Evolutionary conservation across 1,140 invertebrate species (phyloP), one percentile per base, ranked within the genome.

Genomic region (Drosophila obscura): DNA sequence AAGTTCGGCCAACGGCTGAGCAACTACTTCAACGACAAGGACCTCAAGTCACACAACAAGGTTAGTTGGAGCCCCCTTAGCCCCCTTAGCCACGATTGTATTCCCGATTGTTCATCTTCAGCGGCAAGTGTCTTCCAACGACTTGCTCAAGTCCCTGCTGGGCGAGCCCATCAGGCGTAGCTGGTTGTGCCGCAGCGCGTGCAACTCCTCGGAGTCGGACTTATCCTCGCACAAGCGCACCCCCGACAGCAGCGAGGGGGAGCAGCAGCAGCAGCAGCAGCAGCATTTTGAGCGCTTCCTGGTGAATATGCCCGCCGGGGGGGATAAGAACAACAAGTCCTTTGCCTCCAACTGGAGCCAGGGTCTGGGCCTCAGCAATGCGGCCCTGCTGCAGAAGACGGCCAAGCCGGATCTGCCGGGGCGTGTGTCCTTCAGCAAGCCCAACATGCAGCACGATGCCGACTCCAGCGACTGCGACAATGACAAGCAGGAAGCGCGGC

Each of bases 381-480:
- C 63, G 1, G 46, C 60, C 0, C 35, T 78, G 6, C 22, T 73
- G n/a, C 71, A 59, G 51, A 84, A 77, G 31, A 72, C 73, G 0
- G 74, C 61, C 45, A 92, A 91, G 57, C 85, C 88, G 0, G 88
- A 92, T 82, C 73, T 92, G 45, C 91, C 89, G 1, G 91, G 91
- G 0, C 64, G 91, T 22, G 91, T 91, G 2, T 92, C 91, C 13
- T 92, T 92, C 51, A 80, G 79, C 31, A 92, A 91, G 48, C 77
- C 85, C 3, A 82, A 77, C 45, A 73, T 76, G 63, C 62, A 73
- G 6, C 35, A 66, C 41, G 81, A 91, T 16, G n/a, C 77, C 19
- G 85, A 85, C 62, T 90, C 84, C 31, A 92, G 90, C 52, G 91
- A 92, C 52, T 85, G 85, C 52, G 90, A 92, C 6, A 89, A 92